Base-by-base conservation (phyloP, 2,113 vertebrate genomes). In the Oncorhynchus masou region DNA sequence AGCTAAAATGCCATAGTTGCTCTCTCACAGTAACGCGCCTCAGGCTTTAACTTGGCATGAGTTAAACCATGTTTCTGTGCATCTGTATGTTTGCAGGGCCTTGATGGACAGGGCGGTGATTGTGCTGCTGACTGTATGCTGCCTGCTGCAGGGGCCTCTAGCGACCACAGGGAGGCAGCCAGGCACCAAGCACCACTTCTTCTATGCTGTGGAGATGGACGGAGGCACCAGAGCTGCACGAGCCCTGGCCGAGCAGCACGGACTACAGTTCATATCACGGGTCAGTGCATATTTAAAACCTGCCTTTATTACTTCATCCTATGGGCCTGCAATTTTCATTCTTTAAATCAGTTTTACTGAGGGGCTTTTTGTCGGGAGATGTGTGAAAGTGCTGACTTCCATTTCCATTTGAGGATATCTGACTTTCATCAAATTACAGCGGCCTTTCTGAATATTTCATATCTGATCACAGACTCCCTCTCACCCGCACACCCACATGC, bases 101-200 rank as follows among this genome's bases (percentile, higher is more conserved):
- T 74, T 73, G 79, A 89, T 87, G 86, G 74, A 88, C 73, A 27
- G 77, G 81, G 70, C 68, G 59, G 82, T 83, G 78, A 86, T 90
- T 70, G 78, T 92, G 71, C 80, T 89, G 81, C 71, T 84, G 81
- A 74, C 85, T 71, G 81, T 80, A 75, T 82, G 75, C 81, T 88
- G 78, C 88, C 85, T 92, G 92, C 84, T 85, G 96, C 93, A 93
- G 91, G 95, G 88, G 88, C 92, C 84, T 83, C 83, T 84, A 77
- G 87, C 90, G 92, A 94, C 97, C 97, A 96, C 95, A 93, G 94
- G 96, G 94, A 95, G 95, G 96, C 97, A 96, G 96, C 93, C 83
- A 93, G 92, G 94, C 92, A 95, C 96, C 93, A 94, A 95, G 77
- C 80, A 92, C 91, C 77, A 84, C 83, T 85, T 94, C 88, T 94